A percentile compares a stretch with the other conserved stretches of the same genome.
Conservation (phyloP, 2,113 vertebrate genomes). For the Lycaon pictus region DNA sequence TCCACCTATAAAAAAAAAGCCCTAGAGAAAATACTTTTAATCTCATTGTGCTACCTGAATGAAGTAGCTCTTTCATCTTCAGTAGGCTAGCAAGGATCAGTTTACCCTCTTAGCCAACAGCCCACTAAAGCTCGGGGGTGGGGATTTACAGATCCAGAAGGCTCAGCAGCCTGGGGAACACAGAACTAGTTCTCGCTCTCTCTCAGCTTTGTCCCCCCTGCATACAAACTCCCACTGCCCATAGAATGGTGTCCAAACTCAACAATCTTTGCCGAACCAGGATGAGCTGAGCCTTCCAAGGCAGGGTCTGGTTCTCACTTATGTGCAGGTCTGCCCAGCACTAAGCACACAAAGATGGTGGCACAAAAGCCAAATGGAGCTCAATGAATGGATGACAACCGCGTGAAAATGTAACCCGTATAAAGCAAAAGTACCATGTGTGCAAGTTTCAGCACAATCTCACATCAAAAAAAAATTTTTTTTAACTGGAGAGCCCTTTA, state of each 20-base stretch:
- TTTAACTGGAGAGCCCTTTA: neutral
- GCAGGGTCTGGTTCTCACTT: neutral
- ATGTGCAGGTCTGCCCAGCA: neutral
- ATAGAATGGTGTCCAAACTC: neutral
- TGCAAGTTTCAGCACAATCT: neutral
- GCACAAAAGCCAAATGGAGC: neutral
- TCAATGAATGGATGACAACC: neutral
- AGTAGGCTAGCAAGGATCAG: neutral
- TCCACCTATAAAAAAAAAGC: neutral
- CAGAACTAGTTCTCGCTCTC: neutral
- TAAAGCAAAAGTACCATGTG: neutral
- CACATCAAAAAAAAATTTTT: neutral
- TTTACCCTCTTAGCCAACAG: neutral
- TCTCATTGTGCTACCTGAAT: neutral
- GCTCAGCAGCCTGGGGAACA: no score
- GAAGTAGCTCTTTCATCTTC: no score
- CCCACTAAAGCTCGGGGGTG: neutral
- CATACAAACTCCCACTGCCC: neutral
- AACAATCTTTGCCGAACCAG: neutral
- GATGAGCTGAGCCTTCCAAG: neutral
- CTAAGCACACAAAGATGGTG: neutral
- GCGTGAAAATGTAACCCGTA: rapidly evolving
- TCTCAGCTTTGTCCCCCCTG: neutral
- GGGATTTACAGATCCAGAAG: neutral
- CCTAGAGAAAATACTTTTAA: neutral